Evolutionary conservation across 1,140 invertebrate species (phyloP).

Genomic region (Lasioglossum baleicum): DNA sequence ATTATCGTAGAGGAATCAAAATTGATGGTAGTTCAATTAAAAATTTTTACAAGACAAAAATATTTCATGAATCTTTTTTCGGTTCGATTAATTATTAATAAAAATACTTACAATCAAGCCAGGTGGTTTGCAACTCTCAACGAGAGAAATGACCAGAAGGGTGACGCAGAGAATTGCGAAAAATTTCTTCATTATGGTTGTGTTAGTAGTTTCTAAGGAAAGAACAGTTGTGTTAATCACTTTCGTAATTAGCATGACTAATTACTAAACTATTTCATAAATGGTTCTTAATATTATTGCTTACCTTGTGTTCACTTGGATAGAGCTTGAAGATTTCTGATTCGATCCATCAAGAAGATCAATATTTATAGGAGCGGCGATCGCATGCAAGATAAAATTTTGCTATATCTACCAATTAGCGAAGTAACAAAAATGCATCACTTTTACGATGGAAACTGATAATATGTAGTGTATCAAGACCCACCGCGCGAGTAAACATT

Average conservation of each 20-base stretch:
- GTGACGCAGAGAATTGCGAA: conserved; percentile 48
- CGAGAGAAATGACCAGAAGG: conserved; percentile 25
- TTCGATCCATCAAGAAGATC: too few species aligned
- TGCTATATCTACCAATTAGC: background rate
- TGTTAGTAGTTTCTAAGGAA: background rate
- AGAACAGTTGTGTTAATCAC: background rate
- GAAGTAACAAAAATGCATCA: background rate
- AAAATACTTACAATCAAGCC: conserved; percentile 41
- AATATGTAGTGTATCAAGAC: conserved; percentile 47
- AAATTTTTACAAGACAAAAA: too few species aligned
- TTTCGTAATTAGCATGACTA: background rate
- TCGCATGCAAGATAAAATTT: conserved; percentile 14
- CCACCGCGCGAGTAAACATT: conserved; percentile 25
- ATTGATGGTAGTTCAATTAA: too few species aligned
- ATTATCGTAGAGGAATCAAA: too few species aligned
- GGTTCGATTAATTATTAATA: background rate
- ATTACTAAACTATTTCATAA: background rate
- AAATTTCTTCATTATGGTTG: conserved; percentile 51
- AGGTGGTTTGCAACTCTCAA: conserved; percentile 35
- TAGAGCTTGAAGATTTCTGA: background rate
- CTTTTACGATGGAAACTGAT: conserved; percentile 8
- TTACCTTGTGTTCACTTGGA: conserved; percentile 13
- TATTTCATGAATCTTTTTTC: too few species aligned
- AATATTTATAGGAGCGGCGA: conserved; percentile 38
- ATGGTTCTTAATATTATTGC: background rate